Evolutionary conservation across 2,888 invertebrate genomes (phyloP).

Genomic region (Caenorhabditis doughertyi): DNA sequence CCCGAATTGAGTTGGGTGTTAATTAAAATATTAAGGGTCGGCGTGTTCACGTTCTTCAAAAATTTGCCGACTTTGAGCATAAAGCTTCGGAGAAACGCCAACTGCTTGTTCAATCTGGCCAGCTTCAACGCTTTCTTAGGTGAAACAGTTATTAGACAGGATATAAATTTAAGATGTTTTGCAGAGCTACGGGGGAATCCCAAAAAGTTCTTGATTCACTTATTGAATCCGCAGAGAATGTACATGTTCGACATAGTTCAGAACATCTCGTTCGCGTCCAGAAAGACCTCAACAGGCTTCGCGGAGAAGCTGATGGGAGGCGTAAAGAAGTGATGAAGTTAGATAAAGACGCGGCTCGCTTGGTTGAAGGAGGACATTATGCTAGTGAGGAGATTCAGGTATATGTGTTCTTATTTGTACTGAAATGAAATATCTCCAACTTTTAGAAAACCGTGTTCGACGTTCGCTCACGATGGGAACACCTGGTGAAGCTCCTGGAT

Average conservation of each 20-base stretch:
- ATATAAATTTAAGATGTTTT: not conserved
- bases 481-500: conserved; percentile 28
- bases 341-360: conserved; percentile 14
- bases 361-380: conserved; percentile 30
- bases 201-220: conserved; percentile 18
- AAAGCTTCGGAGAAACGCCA: conserved; percentile 33
- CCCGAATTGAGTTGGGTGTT: not conserved
- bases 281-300: conserved; percentile 7
- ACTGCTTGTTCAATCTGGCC: conserved; percentile 37
- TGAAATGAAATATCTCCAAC: not conserved
- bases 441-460: conserved; percentile 13
- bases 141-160: not conserved
- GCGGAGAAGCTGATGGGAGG: conserved; percentile 19
- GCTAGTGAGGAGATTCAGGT: conserved; percentile 41
- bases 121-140: conserved; percentile 45
- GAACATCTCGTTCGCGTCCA: conserved; percentile 23
- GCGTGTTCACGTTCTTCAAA: conserved; percentile 48
- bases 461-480: conserved; percentile 26
- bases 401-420: not conserved
- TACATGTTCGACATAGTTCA: conserved; percentile 1
- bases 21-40: conserved; percentile 38
- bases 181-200: conserved; percentile 33
- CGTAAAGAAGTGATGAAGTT: conserved; percentile 1
- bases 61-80: conserved; percentile 44
- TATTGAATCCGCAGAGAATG: conserved; percentile 33